phyloP scores from a whole-genome alignment of 2,797 vertebrate species.

The Helicolenus hilgendorfi region DNA sequence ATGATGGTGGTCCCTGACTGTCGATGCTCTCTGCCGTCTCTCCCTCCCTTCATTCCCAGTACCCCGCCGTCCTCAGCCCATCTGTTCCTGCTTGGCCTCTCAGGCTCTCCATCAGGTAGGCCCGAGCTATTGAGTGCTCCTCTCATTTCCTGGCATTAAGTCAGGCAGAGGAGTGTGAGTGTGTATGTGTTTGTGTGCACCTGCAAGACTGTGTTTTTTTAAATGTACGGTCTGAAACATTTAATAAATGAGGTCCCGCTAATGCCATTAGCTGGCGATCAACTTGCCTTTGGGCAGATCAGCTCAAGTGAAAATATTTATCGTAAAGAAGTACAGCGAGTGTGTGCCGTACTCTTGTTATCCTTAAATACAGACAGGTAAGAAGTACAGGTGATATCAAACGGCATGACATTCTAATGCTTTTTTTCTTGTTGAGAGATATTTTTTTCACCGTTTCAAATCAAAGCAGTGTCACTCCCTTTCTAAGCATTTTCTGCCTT shows the following conservation, averaged over 20 bases:
- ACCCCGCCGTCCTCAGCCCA: constrained; percentile 84
- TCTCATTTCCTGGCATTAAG: constrained; percentile 80
- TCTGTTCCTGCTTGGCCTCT: constrained; percentile 90
- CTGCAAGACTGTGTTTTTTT: constrained; percentile 5
- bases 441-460: constrained; percentile 29
- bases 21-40: constrained; percentile 72
- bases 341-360: neutral
- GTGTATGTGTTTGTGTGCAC: neutral
- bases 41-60: constrained; percentile 75
- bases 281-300: constrained; percentile 3
- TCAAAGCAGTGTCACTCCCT: constrained; percentile 11
- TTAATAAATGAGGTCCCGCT: constrained; percentile 31
- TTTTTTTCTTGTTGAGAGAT: constrained; percentile 4
- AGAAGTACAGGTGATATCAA: constrained; percentile 8
- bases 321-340: neutral
- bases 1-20: constrained; percentile 90
- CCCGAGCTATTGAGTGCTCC: constrained; percentile 67
- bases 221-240: neutral
- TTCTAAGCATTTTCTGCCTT: constrained; percentile 24
- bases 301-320: constrained; percentile 26
- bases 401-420: neutral
- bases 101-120: constrained; percentile 85
- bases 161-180: constrained; percentile 19
- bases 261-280: constrained; percentile 12
- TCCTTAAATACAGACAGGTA: constrained; percentile 8